Percentiles rank a stretch among this genome's conserved stretches.
These are phyloP conservation scores for Trichacis sp. DNA, from an alignment of 2,888 invertebrate genomes.

Conservation along the genomic window DNA sequence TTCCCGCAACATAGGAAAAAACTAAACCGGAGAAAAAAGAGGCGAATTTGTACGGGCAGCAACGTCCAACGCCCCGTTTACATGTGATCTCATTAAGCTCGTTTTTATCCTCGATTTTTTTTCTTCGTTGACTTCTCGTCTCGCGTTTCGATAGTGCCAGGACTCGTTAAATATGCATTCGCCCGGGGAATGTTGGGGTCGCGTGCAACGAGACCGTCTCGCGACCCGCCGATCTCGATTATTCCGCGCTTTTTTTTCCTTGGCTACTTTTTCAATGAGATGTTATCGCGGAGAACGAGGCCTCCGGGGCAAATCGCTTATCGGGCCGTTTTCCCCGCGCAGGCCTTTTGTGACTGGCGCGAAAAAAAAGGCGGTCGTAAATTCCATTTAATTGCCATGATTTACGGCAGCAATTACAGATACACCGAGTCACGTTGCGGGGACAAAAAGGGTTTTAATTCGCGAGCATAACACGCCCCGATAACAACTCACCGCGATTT, in stretches of 20 bases:
- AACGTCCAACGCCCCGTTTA: conserved; percentile 14
- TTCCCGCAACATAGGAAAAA: no score
- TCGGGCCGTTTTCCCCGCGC: no score
- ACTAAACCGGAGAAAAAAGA: no score
- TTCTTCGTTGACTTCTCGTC: conserved; percentile 13
- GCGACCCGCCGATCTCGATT: conserved; percentile 28
- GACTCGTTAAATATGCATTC: conserved; percentile 27
- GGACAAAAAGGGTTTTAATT: conserved; percentile 3
- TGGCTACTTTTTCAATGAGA: conserved; percentile 27
- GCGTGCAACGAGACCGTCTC: conserved; percentile 28
- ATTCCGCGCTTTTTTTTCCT: conserved; percentile 23
- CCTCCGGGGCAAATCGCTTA: conserved; percentile 27
- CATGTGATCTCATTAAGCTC: conserved; percentile 33
- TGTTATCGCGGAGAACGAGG: conserved; percentile 32
- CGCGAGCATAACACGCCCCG: not conserved
- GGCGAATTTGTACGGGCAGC: conserved; percentile 13
- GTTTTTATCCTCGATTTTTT: conserved; percentile 12
- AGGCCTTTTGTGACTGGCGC: not conserved
- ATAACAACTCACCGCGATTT: not conserved
- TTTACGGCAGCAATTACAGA: conserved; percentile 1
- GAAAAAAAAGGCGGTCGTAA: not conserved
- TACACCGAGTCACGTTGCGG: conserved; percentile 6
- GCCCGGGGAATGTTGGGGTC: conserved; percentile 13
- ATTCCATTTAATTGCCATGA: conserved; percentile 2
- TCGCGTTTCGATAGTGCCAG: conserved; percentile 24